Conservation (phyloP, 2,888 invertebrate genomes). For the Drosophila ustulata region DNA sequence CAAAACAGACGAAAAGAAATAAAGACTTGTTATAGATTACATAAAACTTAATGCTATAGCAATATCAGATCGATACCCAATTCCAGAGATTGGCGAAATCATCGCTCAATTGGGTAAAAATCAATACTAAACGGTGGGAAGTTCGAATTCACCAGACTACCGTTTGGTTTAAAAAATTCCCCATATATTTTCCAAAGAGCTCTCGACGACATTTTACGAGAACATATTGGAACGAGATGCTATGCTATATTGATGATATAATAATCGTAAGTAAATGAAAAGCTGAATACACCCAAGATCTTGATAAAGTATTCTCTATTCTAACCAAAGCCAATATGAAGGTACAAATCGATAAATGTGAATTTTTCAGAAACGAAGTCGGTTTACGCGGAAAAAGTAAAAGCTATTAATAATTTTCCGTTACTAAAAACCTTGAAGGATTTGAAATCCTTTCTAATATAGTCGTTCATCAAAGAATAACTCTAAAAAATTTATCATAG, state of each 20-base stretch:
- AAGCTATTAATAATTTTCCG: neutral
- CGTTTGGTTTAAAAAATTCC: conserved; percentile 28
- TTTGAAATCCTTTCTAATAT: neutral
- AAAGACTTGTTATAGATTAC: neutral
- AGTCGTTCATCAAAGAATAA: conserved; percentile 7
- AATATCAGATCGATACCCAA: neutral
- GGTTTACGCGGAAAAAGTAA: neutral
- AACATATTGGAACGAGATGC: no score
- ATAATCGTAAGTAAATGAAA: conserved; percentile 4
- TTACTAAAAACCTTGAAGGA: neutral
- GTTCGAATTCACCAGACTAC: conserved; percentile 19
- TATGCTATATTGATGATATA: conserved; percentile 9
- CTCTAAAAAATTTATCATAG: neutral
- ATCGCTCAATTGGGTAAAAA: no score
- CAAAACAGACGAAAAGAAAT: neutral
- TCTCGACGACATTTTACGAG: conserved; percentile 40
- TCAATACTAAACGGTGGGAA: conserved; percentile 3
- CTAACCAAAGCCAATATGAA: neutral
- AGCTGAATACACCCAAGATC: neutral
- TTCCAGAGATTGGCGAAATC: conserved; percentile 10
- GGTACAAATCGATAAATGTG: conserved; percentile 7
- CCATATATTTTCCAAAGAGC: conserved; percentile 25
- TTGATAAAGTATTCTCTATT: neutral
- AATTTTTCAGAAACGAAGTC: neutral
- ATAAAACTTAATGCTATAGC: no score